Evolutionary conservation across 2,797 vertebrate genomes (phyloP).

Genomic region (Okamejei kenojei): DNA sequence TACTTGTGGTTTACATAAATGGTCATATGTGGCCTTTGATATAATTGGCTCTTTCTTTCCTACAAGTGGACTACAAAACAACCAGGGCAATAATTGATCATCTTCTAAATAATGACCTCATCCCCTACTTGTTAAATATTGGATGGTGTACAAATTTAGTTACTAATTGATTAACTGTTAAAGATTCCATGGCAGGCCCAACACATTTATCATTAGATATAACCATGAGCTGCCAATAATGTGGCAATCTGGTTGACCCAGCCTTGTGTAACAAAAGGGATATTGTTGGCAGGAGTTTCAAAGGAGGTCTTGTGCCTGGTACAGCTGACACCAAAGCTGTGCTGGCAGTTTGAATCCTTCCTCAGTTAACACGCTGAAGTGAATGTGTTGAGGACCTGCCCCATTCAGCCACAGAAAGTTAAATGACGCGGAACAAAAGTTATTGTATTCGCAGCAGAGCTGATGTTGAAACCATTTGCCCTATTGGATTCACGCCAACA

Average conservation of each 20-base stretch:
- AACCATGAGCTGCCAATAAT: neutral
- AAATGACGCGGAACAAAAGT: neutral
- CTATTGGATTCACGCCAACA: too few species aligned
- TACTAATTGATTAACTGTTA: neutral
- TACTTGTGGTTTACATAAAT: neutral
- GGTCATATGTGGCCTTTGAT: neutral
- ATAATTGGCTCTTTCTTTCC: neutral
- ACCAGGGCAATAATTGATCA: neutral
- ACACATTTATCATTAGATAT: neutral
- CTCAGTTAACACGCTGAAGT: neutral
- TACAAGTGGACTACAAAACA: neutral
- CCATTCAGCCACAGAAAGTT: neutral
- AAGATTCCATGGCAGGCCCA: constrained; percentile 10
- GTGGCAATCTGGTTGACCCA: neutral
- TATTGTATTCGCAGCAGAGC: neutral
- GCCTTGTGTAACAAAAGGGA: neutral
- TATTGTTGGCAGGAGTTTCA: neutral
- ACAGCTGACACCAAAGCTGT: neutral
- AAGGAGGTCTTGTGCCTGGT: neutral
- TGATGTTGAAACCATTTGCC: too few species aligned
- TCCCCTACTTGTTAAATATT: neutral
- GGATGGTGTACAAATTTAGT: neutral
- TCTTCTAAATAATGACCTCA: neutral
- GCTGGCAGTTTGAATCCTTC: neutral
- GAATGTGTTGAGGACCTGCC: neutral